Percentiles rank a stretch among this genome's conserved stretches.
These are phyloP conservation scores for Notospermus geniculatus DNA, from an alignment of 1,140 invertebrate species.

Conservation along the genomic window DNA sequence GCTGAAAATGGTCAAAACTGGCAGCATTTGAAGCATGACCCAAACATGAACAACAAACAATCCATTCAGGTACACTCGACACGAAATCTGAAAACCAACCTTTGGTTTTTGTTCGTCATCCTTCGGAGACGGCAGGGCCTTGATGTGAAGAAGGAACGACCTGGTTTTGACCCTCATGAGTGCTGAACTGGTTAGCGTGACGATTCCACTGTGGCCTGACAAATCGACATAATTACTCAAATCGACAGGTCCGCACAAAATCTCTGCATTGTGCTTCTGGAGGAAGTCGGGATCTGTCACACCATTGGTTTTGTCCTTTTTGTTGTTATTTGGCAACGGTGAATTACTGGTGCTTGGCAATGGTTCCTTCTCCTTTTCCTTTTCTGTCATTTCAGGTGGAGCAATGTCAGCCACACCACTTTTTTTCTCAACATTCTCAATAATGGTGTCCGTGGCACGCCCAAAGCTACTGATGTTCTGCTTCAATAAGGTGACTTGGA, in stretches of 20 bases:
- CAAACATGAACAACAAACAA: no score
- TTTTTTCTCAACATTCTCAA: background rate
- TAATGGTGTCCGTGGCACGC: slow-evolving; percentile 13
- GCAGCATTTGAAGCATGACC: no score
- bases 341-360: slow-evolving; percentile 6
- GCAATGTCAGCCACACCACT: background rate
- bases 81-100: background rate
- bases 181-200: slow-evolving; percentile 82
- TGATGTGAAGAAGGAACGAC: slow-evolving; percentile 81
- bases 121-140: slow-evolving; percentile 62
- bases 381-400: no score
- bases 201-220: slow-evolving; percentile 76
- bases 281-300: slow-evolving; percentile 74
- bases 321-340: slow-evolving; percentile 7
- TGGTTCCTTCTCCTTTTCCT: background rate
- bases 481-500: slow-evolving; percentile 77
- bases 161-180: slow-evolving; percentile 74
- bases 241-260: slow-evolving; percentile 82
- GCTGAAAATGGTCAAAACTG: no score
- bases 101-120: slow-evolving; percentile 27
- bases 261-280: slow-evolving; percentile 81
- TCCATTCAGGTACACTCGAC: no score
- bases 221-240: slow-evolving; percentile 78
- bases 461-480: slow-evolving; percentile 63
- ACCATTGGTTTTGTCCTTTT: slow-evolving; percentile 61